These are phyloP conservation scores for Sebastes cheni DNA, from an alignment of 2,797 vertebrate species.

Conservation along the genomic window DNA sequence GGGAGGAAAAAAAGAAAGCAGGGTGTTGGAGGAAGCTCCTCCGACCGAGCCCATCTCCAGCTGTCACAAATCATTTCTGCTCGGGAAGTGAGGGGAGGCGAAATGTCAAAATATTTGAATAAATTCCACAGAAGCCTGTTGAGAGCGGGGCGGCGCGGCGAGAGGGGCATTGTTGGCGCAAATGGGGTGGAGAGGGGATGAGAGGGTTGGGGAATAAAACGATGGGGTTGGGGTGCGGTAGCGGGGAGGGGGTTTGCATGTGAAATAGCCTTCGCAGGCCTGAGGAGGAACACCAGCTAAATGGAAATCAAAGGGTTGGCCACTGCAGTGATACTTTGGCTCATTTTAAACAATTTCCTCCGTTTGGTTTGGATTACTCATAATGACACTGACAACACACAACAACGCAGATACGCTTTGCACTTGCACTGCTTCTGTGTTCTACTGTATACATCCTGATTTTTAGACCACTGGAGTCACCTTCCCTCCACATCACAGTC, in stretches of 20 bases:
- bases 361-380: slow-evolving; percentile 7
- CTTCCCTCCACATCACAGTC: background rate
- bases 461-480: background rate
- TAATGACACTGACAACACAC: slow-evolving; percentile 7
- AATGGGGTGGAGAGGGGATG: slow-evolving; percentile 73
- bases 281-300: slow-evolving; percentile 56
- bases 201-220: slow-evolving; percentile 61
- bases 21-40: slow-evolving; percentile 77
- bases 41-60: slow-evolving; percentile 87
- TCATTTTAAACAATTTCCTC: slow-evolving; percentile 47
- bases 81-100: slow-evolving; percentile 98
- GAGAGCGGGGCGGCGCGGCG: slow-evolving; percentile 66
- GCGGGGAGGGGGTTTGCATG: slow-evolving; percentile 49
- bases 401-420: background rate
- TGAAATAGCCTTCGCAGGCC: slow-evolving; percentile 63
- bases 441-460: background rate
- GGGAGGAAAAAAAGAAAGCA: slow-evolving; percentile 36
- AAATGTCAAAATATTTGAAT: slow-evolving; percentile 99
- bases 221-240: background rate
- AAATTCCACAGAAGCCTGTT: slow-evolving; percentile 91
- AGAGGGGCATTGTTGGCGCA: slow-evolving; percentile 75
- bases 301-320: slow-evolving; percentile 63
- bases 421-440: background rate
- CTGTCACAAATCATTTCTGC: slow-evolving; percentile 99
- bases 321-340: slow-evolving; percentile 39